phyloP scores from a whole-genome alignment of 2,113 vertebrate genomes.

The Scophthalmus maximus region DNA sequence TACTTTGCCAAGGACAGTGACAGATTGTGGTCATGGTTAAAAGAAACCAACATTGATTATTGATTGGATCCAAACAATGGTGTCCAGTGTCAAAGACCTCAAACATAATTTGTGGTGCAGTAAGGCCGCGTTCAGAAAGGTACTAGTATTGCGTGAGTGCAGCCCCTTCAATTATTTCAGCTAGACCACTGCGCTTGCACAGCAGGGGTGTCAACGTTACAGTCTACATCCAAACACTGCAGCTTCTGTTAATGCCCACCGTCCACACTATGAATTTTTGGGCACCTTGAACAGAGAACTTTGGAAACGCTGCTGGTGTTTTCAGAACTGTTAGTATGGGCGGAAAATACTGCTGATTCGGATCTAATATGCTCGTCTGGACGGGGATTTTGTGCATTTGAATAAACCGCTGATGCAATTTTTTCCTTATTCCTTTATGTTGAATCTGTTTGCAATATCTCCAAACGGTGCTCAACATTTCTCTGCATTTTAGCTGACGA shows the following conservation, averaged over 20 bases:
- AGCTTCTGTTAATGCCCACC: no score
- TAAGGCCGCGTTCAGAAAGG: neutral
- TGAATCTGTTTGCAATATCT: neutral
- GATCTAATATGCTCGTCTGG: no score
- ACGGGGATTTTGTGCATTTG: no score
- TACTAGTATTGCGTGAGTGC: neutral
- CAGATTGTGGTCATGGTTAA: neutral
- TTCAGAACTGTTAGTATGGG: no score
- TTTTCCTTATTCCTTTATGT: no score
- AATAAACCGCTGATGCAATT: no score
- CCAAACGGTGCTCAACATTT: no score
- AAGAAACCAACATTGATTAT: neutral
- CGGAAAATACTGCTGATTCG: no score
- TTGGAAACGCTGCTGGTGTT: no score
- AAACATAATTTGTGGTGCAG: neutral
- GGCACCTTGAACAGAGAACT: no score
- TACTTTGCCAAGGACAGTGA: neutral
- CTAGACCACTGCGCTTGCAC: neutral
- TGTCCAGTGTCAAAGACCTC: neutral
- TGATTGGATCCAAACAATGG: neutral
- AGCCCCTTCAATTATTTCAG: neutral
- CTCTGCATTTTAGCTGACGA: no score
- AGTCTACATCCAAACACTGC: neutral
- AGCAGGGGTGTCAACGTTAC: neutral
- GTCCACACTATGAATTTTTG: no score